A percentile compares a stretch with the other conserved stretches of the same genome.
These are phyloP conservation scores for Parus major DNA, from an alignment of 2,113 vertebrate species.

Conservation along the genomic window DNA sequence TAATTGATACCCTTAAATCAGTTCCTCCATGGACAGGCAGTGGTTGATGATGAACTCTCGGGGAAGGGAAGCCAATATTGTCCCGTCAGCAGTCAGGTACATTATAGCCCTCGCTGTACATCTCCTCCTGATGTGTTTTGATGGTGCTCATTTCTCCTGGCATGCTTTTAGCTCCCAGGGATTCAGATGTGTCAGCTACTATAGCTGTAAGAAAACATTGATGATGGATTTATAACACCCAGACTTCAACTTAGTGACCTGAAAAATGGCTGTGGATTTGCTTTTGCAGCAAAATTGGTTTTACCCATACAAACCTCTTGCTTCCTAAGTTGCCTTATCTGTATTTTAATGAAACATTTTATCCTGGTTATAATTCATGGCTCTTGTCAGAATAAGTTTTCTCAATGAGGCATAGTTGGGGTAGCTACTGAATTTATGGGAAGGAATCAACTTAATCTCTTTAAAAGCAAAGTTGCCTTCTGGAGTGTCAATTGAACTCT, in stretches of 20 bases:
- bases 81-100: constrained; percentile 22
- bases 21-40: constrained; percentile 5
- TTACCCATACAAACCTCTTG: background rate
- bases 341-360: constrained; percentile 60
- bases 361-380: constrained; percentile 19
- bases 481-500: background rate
- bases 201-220: constrained; percentile 59
- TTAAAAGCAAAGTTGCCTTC: background rate
- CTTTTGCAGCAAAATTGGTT: constrained; percentile 58
- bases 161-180: constrained; percentile 49
- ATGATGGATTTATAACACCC: constrained; percentile 67
- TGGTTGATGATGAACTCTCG: constrained; percentile 7
- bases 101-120: background rate
- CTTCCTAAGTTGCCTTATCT: constrained; percentile 7
- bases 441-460: constrained; percentile 25
- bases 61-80: constrained; percentile 8
- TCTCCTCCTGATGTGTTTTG: constrained; percentile 32
- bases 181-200: constrained; percentile 71
- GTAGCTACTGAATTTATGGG: constrained; percentile 19
- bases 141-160: constrained; percentile 57
- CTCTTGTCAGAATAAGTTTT: constrained; percentile 17
- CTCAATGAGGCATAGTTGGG: background rate
- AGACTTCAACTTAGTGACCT: constrained; percentile 60
- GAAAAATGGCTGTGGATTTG: constrained; percentile 55
- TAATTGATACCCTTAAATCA: constrained; percentile 57